Percentiles rank a stretch among this genome's conserved stretches.
phyloP scores from a whole-genome alignment of 2,888 invertebrate species.

The Sphinx pinastri region DNA sequence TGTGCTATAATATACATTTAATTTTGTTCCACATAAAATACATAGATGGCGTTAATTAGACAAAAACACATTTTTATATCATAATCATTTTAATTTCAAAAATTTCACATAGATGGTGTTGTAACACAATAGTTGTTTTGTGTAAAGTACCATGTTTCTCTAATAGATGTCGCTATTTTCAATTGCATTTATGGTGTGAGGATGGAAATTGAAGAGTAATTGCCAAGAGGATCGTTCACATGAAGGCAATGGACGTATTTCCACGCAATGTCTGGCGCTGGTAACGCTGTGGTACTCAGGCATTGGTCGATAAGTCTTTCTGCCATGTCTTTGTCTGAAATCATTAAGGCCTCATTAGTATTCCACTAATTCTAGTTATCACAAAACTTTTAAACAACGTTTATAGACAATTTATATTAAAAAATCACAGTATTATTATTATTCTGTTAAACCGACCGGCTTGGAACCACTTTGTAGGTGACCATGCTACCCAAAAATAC shows the following conservation, averaged over 20 bases:
- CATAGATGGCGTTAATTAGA: constrained; percentile 8
- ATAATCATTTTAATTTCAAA: background rate
- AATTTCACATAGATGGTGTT: constrained; percentile 36
- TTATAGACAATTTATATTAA: too few species aligned
- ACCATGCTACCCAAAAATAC: too few species aligned
- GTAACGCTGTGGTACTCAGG: constrained; percentile 40
- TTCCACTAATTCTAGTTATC: background rate
- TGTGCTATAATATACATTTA: background rate
- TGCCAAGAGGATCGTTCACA: constrained; percentile 25
- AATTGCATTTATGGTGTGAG: constrained; percentile 26
- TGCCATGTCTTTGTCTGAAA: constrained; percentile 50
- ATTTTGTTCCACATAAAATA: background rate
- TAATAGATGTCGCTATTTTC: constrained; percentile 35
- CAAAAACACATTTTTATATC: too few species aligned
- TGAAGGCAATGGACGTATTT: constrained; percentile 53
- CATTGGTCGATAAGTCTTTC: constrained; percentile 52
- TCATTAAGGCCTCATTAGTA: constrained; percentile 5
- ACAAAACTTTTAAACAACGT: too few species aligned
- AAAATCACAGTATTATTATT: too few species aligned
- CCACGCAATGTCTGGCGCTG: constrained; percentile 55
- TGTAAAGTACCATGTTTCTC: background rate
- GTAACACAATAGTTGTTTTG: background rate
- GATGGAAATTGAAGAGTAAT: constrained; percentile 36
- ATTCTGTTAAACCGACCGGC: too few species aligned
- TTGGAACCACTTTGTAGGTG: too few species aligned